Evolutionary conservation across 2,113 vertebrate genomes (phyloP), one percentile per base, ranked within the genome.

Genomic region (Oncorhynchus mykiss): DNA sequence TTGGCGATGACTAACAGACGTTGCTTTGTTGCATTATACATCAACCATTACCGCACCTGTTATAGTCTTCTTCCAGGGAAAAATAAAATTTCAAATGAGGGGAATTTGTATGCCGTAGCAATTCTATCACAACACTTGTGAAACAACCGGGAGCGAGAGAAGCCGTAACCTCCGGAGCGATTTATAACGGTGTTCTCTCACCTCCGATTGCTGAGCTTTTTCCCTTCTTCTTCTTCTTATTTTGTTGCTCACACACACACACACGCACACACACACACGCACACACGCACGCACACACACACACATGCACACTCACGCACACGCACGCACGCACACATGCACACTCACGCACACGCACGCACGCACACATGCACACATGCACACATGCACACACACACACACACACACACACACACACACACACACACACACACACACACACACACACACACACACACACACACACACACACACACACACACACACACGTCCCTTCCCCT

Each of bases 151-250:
- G n/a, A 24, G 59, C n/a, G n/a, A 59, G 71, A 88, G 84, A 74
- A 86, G 86, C 83, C 72, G 72, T 89, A 91, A 88, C 89, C 90
- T 90, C 84, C 79, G 73, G 78, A 88, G 83, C 87, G 85, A 91
- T 88, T 90, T 87, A 82, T 89, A 90, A 91, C 90, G 87, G 88
- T 89, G 86, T 86, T 87, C 84, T 85, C 90, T 91, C 89, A 91
- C 91, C 88, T 90, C 84, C 82, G 88, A 87, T 89, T 87, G 81
- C 89, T 72, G 51, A 81, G 84, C 82, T 87, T 84, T 80, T 91
- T 88, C 88, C 73, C n/a, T n/a, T n/a, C 78, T 11, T 45, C 39
- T 11, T 78, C 83, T 75, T 76, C 69, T 84, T 78, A 69, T 85
- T 84, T 70, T 9, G 6, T 3, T 13, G 4, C 51, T 18, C 62